A percentile compares a stretch with the other conserved stretches of the same genome.
Conservation (phyloP, 1,140 invertebrate species). For the Saxidomus purpurata region DNA sequence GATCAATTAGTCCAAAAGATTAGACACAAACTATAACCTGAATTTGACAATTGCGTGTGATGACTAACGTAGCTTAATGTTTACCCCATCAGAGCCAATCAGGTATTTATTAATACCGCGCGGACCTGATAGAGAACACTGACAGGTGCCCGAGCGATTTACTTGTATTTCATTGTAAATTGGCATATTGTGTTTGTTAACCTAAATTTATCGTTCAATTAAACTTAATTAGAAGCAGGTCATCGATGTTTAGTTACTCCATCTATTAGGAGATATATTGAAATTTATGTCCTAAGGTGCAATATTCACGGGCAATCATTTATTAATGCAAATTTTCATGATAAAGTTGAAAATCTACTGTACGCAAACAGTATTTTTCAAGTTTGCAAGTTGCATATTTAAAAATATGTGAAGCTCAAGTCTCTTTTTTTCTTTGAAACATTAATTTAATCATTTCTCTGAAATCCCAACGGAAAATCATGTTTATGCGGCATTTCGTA, state of each 20-base stretch:
- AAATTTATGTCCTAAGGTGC: constrained; percentile 38
- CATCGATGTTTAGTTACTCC: background rate
- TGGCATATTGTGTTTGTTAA: constrained; percentile 64
- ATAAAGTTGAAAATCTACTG: constrained; percentile 58
- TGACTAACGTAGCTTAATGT: background rate
- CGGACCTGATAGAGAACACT: constrained; percentile 62
- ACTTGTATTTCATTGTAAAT: constrained; percentile 29
- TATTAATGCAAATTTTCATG: constrained; percentile 44
- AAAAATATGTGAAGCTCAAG: background rate
- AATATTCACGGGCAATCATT: constrained; percentile 11
- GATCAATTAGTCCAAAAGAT: background rate
- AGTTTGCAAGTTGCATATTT: constrained; percentile 41
- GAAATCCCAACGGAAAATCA: constrained; percentile 18
- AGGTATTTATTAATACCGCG: constrained; percentile 61
- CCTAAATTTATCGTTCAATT: constrained; percentile 14
- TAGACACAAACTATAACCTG: no score
- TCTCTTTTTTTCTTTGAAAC: background rate
- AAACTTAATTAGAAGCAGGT: background rate
- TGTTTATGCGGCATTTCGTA: background rate
- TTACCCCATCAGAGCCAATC: background rate
- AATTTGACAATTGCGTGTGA: background rate
- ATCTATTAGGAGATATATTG: constrained; percentile 32
- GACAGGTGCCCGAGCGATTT: constrained; percentile 60
- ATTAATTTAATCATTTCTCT: constrained; percentile 58
- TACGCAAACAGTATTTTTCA: constrained; percentile 46